Evolutionary conservation across 2,113 vertebrate species (phyloP).

Genomic region (Etia nguti): DNA sequence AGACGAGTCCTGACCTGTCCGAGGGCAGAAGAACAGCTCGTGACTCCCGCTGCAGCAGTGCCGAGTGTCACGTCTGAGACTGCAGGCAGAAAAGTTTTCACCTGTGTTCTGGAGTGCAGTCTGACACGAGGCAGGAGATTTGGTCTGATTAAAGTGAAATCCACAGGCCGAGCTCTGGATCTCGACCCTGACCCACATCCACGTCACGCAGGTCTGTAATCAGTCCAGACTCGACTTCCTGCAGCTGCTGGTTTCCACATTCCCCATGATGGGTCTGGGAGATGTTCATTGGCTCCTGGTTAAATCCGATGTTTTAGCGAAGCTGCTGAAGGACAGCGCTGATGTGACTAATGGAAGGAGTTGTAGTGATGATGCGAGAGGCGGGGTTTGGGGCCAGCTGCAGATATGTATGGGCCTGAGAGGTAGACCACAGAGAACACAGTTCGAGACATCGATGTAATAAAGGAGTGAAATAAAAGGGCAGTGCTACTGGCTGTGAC

Average conservation of each 20-base stretch:
- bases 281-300: neutral
- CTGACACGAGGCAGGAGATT: neutral
- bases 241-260: neutral
- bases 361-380: neutral
- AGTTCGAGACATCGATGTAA: neutral
- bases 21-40: neutral
- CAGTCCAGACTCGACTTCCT: neutral
- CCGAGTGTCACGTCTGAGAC: neutral
- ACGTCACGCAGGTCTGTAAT: neutral
- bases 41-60: neutral
- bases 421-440: neutral
- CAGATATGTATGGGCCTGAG: neutral
- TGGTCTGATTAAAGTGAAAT: neutral
- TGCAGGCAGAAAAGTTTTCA: neutral
- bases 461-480: neutral
- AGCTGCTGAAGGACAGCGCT: neutral
- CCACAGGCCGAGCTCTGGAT: neutral
- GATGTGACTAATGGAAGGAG: neutral
- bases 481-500: neutral
- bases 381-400: neutral
- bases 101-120: neutral
- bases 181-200: neutral
- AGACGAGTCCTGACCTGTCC: neutral
- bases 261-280: neutral
- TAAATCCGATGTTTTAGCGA: neutral